phyloP scores from a whole-genome alignment of 2,888 invertebrate genomes.

The Anaspis maculata region DNA sequence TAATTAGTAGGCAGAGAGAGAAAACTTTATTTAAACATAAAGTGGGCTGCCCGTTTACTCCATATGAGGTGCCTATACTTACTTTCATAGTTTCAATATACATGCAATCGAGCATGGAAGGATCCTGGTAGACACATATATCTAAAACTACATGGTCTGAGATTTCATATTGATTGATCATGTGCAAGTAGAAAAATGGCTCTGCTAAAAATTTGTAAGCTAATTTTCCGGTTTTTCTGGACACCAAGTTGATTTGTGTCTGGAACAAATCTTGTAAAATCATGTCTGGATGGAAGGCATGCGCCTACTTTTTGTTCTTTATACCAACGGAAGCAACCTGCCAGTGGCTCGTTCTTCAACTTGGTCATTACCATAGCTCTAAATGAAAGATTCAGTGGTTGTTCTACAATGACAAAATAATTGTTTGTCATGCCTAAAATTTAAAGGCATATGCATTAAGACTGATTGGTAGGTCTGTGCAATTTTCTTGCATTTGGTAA shows the following conservation, averaged over 20 bases:
- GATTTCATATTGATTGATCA: constrained; percentile 74
- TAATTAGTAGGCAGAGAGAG: too few relatives aligned
- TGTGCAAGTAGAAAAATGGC: constrained; percentile 75
- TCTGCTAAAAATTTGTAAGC: constrained; percentile 52
- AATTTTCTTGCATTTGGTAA: background rate
- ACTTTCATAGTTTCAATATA: constrained; percentile 70
- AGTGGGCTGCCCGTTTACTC: too few relatives aligned
- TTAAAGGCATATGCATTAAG: background rate
- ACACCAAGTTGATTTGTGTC: constrained; percentile 50
- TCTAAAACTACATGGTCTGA: constrained; percentile 63
- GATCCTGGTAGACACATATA: constrained; percentile 74
- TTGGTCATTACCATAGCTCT: constrained; percentile 51
- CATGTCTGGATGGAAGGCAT: background rate
- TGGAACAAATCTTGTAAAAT: too few relatives aligned
- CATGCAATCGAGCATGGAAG: constrained; percentile 79
- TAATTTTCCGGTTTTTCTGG: constrained; percentile 48
- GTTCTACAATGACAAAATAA: constrained; percentile 82
- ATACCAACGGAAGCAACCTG: constrained; percentile 66
- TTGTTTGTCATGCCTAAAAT: constrained; percentile 66
- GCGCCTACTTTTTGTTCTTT: constrained; percentile 55
- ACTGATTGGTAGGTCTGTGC: background rate
- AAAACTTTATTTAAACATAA: too few relatives aligned
- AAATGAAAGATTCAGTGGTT: constrained; percentile 71
- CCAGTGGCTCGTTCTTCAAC: constrained; percentile 57
- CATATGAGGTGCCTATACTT: background rate